Evolutionary conservation across 1,140 invertebrate species (phyloP), one percentile per base, ranked within the genome.

Genomic region (Bathynomus jamesi): DNA sequence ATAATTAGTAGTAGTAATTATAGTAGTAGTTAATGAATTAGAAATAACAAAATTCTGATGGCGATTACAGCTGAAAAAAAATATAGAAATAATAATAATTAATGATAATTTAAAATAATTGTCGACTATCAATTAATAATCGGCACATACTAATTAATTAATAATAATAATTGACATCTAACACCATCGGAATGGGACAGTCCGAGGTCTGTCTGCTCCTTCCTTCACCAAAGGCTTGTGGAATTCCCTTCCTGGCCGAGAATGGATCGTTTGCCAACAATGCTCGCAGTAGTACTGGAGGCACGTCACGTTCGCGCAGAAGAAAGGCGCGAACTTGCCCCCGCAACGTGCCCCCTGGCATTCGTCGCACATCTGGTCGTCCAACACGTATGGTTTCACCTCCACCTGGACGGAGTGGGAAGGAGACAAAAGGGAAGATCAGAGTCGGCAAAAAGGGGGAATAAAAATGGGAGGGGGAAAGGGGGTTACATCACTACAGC

Each of bases 311-410:
- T 99, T 98, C 75, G 96, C 95, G 87, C 97, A 99, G 85, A 99
- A 99, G 85, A 99, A 99, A 3, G 96, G 96, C 60, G 96, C 96
- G 83, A 98, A 98, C 84, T 98, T 98, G 62, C 95, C 94, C 70
- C 93, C 93, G 83, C 96, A 99, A 29, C 96, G 88, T 72, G 94
- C 91, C 64, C 97, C 97, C 82, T 97, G 93, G 85, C 97, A 99
- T 84, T 99, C 96, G 83, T 99, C 97, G 84, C 97, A 99, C 91
- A 98, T 96, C 85, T 99, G 97, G 85, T 99, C 97, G 84, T 99
- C 97, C 79, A 99, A 85, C 60, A 99, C 96, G 82, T 99, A 99
- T 62, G 97, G 97, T 84, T 99, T 99, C 70, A 99, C 95, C 86
- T 96, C 91, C 75, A 92, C 89, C 89, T 91, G 78, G 77, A 31